Base-by-base conservation (phyloP, 2,797 vertebrate species). In the Petrocephalus schoutedeni region DNA sequence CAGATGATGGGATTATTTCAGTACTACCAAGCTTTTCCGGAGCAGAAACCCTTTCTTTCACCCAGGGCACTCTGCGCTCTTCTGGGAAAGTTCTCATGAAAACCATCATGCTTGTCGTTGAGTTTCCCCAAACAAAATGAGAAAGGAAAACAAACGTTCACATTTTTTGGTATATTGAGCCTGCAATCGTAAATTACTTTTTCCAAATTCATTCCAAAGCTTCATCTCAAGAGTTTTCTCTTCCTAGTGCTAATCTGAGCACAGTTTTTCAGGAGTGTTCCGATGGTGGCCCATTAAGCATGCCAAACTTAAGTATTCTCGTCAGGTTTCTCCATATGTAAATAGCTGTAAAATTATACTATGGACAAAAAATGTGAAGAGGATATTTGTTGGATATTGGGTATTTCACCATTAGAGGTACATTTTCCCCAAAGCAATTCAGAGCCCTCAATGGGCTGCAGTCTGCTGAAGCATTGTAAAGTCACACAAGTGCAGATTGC, bases 301-400 rank as follows among this genome's bases (percentile, higher is more conserved):
- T 77, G 71, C 41, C 36, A n/a, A 0, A 45, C 36, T 45, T 32
- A 36, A 74, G 67, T 32, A 19, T 16, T 74, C 23, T 36, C 2
- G 6, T 77, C 36, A 45, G 36, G 36, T n/a, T 45, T 45, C 36
- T 41, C 36, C 32, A 77, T 28, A 77, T 77, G 71, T 77, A 77
- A 77, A 77, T 77, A 77, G 80, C 80, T 51, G 45, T 54, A 83
- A 83, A 83, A 83, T 54, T 51, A 83, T 54, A 21, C 41, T 54
- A 83, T 28, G 19, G 21, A 54, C 49, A 51, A 49, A 23, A 83
- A 83, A 54, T 0, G 19, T 54, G 21, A n/a, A 53, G n/a, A 49
- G 28, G 41, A 4, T 45, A 45, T 45, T 45, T 45, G 41, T 45
- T 28, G 19, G 41, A 51, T 53, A n/a, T 67, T 64, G 61, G 23